Evolutionary conservation across 1,140 invertebrate genomes (phyloP).

Genomic region (Drosophila triauraria): DNA sequence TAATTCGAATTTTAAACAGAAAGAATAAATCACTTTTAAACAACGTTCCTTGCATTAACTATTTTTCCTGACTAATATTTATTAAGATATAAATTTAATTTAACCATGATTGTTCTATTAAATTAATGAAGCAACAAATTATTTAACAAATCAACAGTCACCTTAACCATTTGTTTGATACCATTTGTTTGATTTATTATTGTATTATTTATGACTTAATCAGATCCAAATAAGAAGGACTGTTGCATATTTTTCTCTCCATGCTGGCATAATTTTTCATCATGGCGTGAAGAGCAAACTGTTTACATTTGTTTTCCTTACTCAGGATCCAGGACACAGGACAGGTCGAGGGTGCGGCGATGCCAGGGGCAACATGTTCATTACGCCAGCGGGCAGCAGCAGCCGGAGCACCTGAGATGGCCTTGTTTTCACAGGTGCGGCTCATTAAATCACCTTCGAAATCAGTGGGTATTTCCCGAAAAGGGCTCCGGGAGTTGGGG

Average conservation of each 20-base stretch:
- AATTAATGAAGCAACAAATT: not conserved
- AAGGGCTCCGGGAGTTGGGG: slow-evolving; percentile 42
- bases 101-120: not conserved
- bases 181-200: not conserved
- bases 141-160: not conserved
- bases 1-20: too few species aligned
- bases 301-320: slow-evolving; percentile 75
- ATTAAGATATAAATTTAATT: not conserved
- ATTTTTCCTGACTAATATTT: too few species aligned
- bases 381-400: slow-evolving; percentile 31
- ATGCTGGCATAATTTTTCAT: slow-evolving; percentile 72
- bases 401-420: slow-evolving; percentile 10
- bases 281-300: slow-evolving; percentile 73
- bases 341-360: slow-evolving; percentile 4
- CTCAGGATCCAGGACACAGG: slow-evolving; percentile 25
- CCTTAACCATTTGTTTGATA: not conserved
- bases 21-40: too few species aligned
- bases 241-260: slow-evolving; percentile 7
- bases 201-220: slow-evolving; percentile 1
- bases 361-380: slow-evolving; percentile 61
- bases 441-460: slow-evolving; percentile 75
- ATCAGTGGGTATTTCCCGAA: slow-evolving; percentile 37
- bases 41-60: too few species aligned
- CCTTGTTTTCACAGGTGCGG: slow-evolving; percentile 60
- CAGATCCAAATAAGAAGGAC: not conserved